A percentile compares a stretch with the other conserved stretches of the same genome.
These are phyloP conservation scores for Pelmatolapia mariae DNA, from an alignment of 2,113 vertebrate genomes.

Conservation along the genomic window DNA sequence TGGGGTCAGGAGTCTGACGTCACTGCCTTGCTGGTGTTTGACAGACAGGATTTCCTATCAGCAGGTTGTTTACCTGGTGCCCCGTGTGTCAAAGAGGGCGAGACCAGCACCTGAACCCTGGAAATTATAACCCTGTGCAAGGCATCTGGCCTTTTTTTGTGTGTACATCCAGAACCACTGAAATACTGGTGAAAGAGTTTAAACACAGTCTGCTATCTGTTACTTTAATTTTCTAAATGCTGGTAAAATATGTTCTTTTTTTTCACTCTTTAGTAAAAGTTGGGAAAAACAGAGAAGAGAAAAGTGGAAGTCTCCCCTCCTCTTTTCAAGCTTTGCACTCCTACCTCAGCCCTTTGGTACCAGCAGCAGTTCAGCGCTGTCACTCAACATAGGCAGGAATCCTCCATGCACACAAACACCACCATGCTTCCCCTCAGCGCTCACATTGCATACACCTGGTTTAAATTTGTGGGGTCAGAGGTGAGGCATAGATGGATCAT, in stretches of 20 bases:
- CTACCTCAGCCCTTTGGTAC: conserved; percentile 6
- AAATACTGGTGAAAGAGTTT: not conserved
- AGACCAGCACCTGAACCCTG: not conserved
- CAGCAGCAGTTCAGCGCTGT: conserved; percentile 43
- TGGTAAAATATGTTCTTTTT: not conserved
- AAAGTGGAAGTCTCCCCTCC: not conserved
- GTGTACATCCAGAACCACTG: not conserved
- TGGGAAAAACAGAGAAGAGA: not conserved
- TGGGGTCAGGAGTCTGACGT: conserved; percentile 37
- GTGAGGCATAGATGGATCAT: conserved; percentile 51
- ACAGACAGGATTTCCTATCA: conserved; percentile 52
- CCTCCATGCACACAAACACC: conserved; percentile 40
- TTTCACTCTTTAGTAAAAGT: not conserved
- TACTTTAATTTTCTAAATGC: not conserved
- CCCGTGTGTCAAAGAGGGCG: not conserved
- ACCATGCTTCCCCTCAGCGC: not conserved
- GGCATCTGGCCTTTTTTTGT: not conserved
- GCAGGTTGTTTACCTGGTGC: conserved; percentile 56
- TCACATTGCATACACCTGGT: conserved; percentile 47
- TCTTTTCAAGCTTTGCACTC: not conserved
- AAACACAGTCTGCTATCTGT: not conserved
- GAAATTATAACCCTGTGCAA: not conserved
- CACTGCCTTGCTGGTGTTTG: conserved; percentile 25
- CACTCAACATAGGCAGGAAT: conserved; percentile 47
- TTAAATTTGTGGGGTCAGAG: conserved; percentile 48